Base-by-base conservation (phyloP, 2,797 vertebrate species). In the Philypnodon macrostomus region DNA sequence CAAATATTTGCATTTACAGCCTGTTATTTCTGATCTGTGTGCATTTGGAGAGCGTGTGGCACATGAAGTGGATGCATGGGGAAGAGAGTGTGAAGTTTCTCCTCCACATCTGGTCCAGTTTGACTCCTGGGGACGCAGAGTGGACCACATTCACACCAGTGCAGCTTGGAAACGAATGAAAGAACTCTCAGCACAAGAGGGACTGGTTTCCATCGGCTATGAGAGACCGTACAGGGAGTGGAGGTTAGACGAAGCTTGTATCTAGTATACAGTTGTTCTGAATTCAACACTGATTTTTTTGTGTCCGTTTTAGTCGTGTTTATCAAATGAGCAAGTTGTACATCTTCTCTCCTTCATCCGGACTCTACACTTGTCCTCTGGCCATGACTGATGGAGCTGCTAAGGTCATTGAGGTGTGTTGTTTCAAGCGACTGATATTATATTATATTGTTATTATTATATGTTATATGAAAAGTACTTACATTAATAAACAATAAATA, bases 381-480 rank as follows among this genome's bases (percentile, higher is more conserved):
- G 93, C 93, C 67, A 94, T 95, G 94, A 95, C 93, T 3, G 93
- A 96, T 19, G 94, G 93, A 63, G 93, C 93, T 17, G 91, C 93
- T 40, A 94, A 93, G 86, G 92, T 95, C 56, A 92, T 93, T 32
- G 89, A 94, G 90, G 93, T 96, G 42, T 70, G 80, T 59, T 15
- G 52, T 10, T 26, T n/a, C n/a, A n/a, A n/a, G n/a, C n/a, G n/a
- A n/a, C n/a, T n/a, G n/a, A 23, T 3, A 23, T 23, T 23, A 3
- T 23, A 23, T 3, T 23, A 23, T 23, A 3, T 23, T 23, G 3
- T 23, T 23, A 6, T 23, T 23, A 3, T 3, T 23, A 3, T 23
- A 6, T 15, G n/a, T 11, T 16, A 41, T 27, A 46, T 2, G 27
- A 10, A 29, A 10, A 12, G 27, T 29, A 23, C 3, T 23, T 3